Percentiles rank a stretch among this genome's conserved stretches.
Conservation (phyloP, 2,113 vertebrate species). For the Podarcis raffonei region DNA sequence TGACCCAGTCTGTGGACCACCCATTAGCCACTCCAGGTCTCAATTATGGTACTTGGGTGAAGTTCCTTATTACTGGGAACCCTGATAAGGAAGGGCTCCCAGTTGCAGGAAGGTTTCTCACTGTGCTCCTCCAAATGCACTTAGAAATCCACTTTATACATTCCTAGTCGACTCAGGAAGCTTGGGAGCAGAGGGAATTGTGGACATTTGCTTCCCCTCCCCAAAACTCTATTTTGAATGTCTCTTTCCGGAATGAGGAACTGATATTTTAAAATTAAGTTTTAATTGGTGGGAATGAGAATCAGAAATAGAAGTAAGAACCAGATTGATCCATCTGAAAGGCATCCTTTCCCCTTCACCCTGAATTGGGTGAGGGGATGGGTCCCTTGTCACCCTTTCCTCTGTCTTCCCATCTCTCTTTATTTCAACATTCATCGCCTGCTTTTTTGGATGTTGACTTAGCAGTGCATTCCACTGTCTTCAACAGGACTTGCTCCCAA, state of each 20-base stretch:
- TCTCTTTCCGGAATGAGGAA: not conserved
- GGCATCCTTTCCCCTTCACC: not conserved
- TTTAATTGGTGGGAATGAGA: not conserved
- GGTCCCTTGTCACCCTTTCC: not conserved
- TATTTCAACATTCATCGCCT: not conserved
- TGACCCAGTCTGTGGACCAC: not conserved
- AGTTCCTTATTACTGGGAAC: too few species aligned
- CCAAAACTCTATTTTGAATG: too few species aligned
- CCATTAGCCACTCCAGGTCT: not conserved
- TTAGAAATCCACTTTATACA: too few species aligned
- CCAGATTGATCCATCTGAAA: not conserved
- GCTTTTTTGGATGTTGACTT: not conserved
- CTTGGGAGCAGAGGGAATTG: too few species aligned
- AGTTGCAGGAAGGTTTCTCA: too few species aligned
- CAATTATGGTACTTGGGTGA: not conserved
- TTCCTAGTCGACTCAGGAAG: too few species aligned
- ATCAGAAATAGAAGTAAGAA: not conserved
- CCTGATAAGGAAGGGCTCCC: too few species aligned
- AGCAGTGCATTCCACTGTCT: not conserved
- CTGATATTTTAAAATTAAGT: not conserved
- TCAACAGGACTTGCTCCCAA: not conserved
- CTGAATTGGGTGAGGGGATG: not conserved
- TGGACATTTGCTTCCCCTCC: too few species aligned
- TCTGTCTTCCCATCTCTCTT: not conserved
- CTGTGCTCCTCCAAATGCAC: too few species aligned